Base-by-base conservation (phyloP, 2,888 invertebrate genomes). In the Oegoconia quadripuncta region DNA sequence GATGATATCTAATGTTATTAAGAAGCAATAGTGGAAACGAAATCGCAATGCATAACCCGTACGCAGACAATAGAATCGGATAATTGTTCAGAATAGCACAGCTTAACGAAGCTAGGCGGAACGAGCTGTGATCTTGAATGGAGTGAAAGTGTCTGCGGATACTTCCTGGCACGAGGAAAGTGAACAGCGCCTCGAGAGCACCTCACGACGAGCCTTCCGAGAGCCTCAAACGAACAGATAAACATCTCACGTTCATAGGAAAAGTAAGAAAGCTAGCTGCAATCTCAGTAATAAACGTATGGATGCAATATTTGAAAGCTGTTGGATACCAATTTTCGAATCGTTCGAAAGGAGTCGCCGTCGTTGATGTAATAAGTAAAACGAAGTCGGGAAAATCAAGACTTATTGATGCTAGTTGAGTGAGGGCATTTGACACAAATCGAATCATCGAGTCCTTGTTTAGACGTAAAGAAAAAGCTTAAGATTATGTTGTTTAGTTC, bases 91-190 rank as follows among this genome's bases (percentile, higher is more conserved):
- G 55, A 54, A 47, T 50, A 52, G 52, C n/a, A n/a, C n/a, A n/a
- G n/a, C 50, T 44, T 57, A 53, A 60, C 54, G 48, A 52, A 53
- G 56, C 57, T 60, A 65, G 68, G 74, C 73, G 77, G 74, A 79
- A 78, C 78, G 62, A 54, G 58, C 59, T 52, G 52, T 68, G 79
- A 80, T 82, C 81, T 82, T 83, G 82, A 80, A 84, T 82, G 73
- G 75, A 83, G 86, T 79, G 86, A 86, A 87, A 87, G 86, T 84
- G 70, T 61, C 65, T 63, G 57, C 56, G 55, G 64, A 66, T 67
- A 77, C 81, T 86, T 84, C 86, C 86, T 86, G 74, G 59, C 70
- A 63, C 70, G 68, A 62, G 74, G 84, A 86, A 84, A 86, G 84
- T 77, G 77, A 77, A 67, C 68, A 74, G 65, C 64, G 64, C 63